Evolutionary conservation across 2,888 invertebrate species (phyloP).

Genomic region (Xylophagus ater): DNA sequence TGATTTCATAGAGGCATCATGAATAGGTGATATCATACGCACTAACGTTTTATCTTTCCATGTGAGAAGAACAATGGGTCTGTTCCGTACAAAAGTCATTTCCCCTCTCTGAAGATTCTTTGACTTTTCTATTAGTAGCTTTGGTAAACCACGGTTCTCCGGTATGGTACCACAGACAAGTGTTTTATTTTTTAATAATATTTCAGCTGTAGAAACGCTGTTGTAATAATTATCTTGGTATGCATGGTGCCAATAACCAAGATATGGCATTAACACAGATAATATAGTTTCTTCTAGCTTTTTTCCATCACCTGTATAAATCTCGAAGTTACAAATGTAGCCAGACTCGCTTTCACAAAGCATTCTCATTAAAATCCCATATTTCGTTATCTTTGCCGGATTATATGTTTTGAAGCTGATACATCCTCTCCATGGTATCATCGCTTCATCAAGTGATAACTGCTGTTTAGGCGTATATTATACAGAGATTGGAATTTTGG

Average conservation of each 20-base stretch:
- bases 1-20: slow-evolving; percentile 12
- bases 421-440: slow-evolving; percentile 6
- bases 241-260: slow-evolving; percentile 12
- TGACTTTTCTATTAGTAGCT: slow-evolving; percentile 11
- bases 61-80: slow-evolving; percentile 11
- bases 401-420: slow-evolving; percentile 7
- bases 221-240: slow-evolving; percentile 14
- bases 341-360: slow-evolving; percentile 10
- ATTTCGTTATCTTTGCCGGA: slow-evolving; percentile 10
- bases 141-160: slow-evolving; percentile 9
- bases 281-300: slow-evolving; percentile 11
- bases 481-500: slow-evolving; percentile 7
- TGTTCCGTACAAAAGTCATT: slow-evolving; percentile 13
- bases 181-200: slow-evolving; percentile 13
- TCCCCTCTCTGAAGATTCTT: slow-evolving; percentile 12
- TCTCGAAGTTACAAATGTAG: slow-evolving; percentile 10
- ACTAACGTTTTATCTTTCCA: slow-evolving; percentile 13
- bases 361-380: slow-evolving; percentile 10
- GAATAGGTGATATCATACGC: slow-evolving; percentile 12
- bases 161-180: slow-evolving; percentile 9
- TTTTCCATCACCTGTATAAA: slow-evolving; percentile 7
- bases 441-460: slow-evolving; percentile 8
- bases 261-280: slow-evolving; percentile 4
- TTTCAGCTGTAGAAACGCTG: slow-evolving; percentile 11
- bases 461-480: slow-evolving; percentile 7